phyloP scores from a whole-genome alignment of 2,113 vertebrate species.

The Pangasianodon hypophthalmus region DNA sequence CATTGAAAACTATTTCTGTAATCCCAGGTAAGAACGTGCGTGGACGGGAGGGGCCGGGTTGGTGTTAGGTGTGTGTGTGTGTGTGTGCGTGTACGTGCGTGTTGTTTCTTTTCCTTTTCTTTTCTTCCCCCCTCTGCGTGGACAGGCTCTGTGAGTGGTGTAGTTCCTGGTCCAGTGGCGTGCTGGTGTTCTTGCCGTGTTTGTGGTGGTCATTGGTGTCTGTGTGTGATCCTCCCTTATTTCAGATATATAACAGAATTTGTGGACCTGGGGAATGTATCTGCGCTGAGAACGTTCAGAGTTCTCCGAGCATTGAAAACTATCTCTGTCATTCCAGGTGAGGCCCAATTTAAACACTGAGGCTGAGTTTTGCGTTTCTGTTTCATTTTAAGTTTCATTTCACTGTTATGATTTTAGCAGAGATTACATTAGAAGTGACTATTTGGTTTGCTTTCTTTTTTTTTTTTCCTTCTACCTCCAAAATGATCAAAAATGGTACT shows the following conservation, averaged over 20 bases:
- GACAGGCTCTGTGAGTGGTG: conserved; percentile 91
- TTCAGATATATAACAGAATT: conserved; percentile 95
- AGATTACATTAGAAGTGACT: conserved; percentile 72
- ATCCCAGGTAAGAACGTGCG: conserved; percentile 85
- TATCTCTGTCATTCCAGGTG: conserved; percentile 95
- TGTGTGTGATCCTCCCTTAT: conserved; percentile 89
- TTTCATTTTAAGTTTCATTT: conserved; percentile 49
- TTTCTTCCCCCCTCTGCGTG: conserved; percentile 78
- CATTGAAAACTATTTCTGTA: conserved; percentile 96
- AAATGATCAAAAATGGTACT: conserved; percentile 78
- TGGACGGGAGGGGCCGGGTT: conserved; percentile 61
- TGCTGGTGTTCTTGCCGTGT: conserved; percentile 74
- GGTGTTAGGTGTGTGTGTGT: conserved; percentile 75
- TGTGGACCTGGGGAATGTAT: conserved; percentile 95
- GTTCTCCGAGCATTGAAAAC: conserved; percentile 97
- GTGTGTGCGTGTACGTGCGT: conserved; percentile 49
- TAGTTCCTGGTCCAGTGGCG: conserved; percentile 83
- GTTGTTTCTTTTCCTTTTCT: conserved; percentile 51
- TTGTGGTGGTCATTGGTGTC: conserved; percentile 85
- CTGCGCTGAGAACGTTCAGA: conserved; percentile 95
- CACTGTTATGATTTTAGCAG: conserved; percentile 58
- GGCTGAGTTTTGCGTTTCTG: conserved; percentile 61
- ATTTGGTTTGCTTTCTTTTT: conserved; percentile 60
- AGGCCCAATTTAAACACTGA: conserved; percentile 73
- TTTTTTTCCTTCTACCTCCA: conserved; percentile 69